Base-by-base conservation (phyloP, 2,888 invertebrate species). In the Scotopteryx bipunctaria region DNA sequence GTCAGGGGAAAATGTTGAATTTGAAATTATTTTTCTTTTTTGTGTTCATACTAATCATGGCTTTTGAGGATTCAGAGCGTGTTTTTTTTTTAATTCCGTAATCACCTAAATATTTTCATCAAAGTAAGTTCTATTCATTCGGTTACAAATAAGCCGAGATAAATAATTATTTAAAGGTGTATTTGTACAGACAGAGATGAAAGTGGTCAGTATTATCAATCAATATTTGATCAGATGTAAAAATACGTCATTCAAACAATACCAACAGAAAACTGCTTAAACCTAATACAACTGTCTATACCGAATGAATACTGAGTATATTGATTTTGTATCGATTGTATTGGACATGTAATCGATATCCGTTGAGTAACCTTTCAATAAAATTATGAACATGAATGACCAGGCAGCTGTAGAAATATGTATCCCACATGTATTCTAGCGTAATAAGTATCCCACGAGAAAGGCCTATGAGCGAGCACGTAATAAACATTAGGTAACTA, bases 311-410 rank as follows among this genome's bases (percentile, higher is more conserved):
- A 42, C 48, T 58, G 41, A 36, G 13, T 35, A 15, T 61, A 69
- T 69, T 64, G 67, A 61, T 64, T 59, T 55, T 42, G 46, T 63
- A 71, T 69, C 62, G 69, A 65, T 60, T 62, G 13, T 13, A 25
- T 44, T 27, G 43, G 8, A 21, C 8, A 5, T 23, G 59, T 46
- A 57, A 59, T 59, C 57, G 50, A 59, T 61, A 55, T 45, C 17
- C 13, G 23, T 16, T n/a, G 3, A 45, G 16, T 41, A 52, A 41
- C 47, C 3, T 27, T 27, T 3, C 2, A 2, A 6, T n/a, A 9
- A n/a, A n/a, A n/a, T n/a, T n/a, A n/a, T n/a, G n/a, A n/a, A n/a
- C n/a, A n/a, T n/a, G n/a, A n/a, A n/a, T n/a, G n/a, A n/a, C n/a
- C n/a, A 6, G 2, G 9, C 59, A 60, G 52, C 52, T 60, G 55